phyloP scores from a whole-genome alignment of 2,888 invertebrate species.

The Blera fallax region DNA sequence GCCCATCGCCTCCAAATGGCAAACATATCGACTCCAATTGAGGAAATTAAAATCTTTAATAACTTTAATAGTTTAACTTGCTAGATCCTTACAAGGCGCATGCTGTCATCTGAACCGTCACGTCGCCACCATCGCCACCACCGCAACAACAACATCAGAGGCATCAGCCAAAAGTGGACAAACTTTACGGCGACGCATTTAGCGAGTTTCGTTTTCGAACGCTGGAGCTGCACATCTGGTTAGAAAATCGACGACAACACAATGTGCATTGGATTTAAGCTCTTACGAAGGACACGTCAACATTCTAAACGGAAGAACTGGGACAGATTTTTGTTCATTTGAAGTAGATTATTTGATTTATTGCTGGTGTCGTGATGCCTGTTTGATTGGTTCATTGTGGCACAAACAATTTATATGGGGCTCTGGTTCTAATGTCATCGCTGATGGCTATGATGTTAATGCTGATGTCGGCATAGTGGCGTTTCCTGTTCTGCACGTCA shows the following conservation, averaged over 20 bases:
- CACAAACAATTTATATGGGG: slow-evolving; percentile 5
- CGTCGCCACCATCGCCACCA: slow-evolving; percentile 13
- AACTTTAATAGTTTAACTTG: slow-evolving; percentile 68
- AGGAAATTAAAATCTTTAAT: slow-evolving; percentile 70
- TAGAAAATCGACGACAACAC: background rate
- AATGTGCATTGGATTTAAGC: background rate
- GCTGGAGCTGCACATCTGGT: background rate
- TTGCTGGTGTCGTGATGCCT: slow-evolving; percentile 16
- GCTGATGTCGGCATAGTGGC: slow-evolving; percentile 42
- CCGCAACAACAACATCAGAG: background rate
- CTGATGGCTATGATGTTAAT: slow-evolving; percentile 25
- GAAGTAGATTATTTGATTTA: slow-evolving; percentile 51
- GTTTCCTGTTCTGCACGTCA: slow-evolving; percentile 46
- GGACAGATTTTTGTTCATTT: slow-evolving; percentile 55
- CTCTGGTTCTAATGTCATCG: slow-evolving; percentile 17
- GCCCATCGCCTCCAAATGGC: slow-evolving; percentile 49
- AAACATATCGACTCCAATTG: slow-evolving; percentile 57
- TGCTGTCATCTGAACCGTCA: slow-evolving; percentile 54
- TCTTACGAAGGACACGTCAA: slow-evolving; percentile 57
- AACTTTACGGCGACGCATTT: background rate
- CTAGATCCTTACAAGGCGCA: slow-evolving; percentile 61
- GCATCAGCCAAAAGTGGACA: slow-evolving; percentile 16
- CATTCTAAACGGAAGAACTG: slow-evolving; percentile 55
- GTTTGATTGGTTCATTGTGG: slow-evolving; percentile 44
- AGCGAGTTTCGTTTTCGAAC: slow-evolving; percentile 25